A percentile compares a stretch with the other conserved stretches of the same genome.
These are phyloP conservation scores for Campopleginae sp. DNA, from an alignment of 2,888 invertebrate species.

Conservation along the genomic window DNA sequence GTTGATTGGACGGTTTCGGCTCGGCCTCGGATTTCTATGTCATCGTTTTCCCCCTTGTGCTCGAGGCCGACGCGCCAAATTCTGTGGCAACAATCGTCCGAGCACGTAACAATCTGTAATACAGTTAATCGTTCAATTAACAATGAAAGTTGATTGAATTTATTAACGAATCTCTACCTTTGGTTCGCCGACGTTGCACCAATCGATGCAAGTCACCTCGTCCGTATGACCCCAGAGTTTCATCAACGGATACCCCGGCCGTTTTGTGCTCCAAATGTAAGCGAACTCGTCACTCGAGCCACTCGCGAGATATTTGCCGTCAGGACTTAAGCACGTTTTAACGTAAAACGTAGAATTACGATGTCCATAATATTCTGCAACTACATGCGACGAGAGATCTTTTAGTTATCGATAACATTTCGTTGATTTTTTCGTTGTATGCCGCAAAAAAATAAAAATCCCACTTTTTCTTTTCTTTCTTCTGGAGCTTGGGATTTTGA, in stretches of 20 bases:
- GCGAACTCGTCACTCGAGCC: slow-evolving; percentile 95
- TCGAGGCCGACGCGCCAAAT: slow-evolving; percentile 90
- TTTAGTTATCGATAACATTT: slow-evolving; percentile 9
- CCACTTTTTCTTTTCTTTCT: neutral
- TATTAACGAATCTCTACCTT: slow-evolving; percentile 80
- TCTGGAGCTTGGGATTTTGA: neutral
- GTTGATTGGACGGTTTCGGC: slow-evolving; percentile 83
- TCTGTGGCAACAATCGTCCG: slow-evolving; percentile 92
- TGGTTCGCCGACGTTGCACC: slow-evolving; percentile 87
- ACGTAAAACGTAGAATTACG: slow-evolving; percentile 93
- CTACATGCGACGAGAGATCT: slow-evolving; percentile 75
- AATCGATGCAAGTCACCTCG: slow-evolving; percentile 95
- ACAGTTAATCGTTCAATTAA: slow-evolving; percentile 4
- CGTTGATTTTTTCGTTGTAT: neutral
- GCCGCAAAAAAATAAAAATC: neutral
- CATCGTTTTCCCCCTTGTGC: slow-evolving; percentile 80
- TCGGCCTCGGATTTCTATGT: slow-evolving; percentile 84
- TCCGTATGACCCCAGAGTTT: slow-evolving; percentile 91
- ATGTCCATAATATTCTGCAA: slow-evolving; percentile 87
- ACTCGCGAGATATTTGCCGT: slow-evolving; percentile 92
- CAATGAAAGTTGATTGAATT: neutral
- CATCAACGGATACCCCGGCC: slow-evolving; percentile 88
- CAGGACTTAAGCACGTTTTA: slow-evolving; percentile 92
- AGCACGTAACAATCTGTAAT: slow-evolving; percentile 89
- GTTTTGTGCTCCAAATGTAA: slow-evolving; percentile 92